phyloP scores from a whole-genome alignment of 1,140 invertebrate genomes.

The Zaprionus davidi region DNA sequence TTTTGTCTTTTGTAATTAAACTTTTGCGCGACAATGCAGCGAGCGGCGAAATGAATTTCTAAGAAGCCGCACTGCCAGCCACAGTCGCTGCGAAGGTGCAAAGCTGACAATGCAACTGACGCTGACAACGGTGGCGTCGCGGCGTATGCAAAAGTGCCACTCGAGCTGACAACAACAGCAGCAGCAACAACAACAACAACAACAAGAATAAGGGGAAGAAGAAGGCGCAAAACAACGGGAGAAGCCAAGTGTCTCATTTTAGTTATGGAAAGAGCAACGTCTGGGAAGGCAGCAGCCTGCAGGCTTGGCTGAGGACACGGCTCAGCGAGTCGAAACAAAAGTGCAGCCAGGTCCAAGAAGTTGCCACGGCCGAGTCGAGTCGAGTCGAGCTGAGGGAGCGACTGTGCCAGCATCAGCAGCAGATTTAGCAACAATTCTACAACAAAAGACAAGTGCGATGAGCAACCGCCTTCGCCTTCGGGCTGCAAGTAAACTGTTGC shows the following conservation, averaged over 20 bases:
- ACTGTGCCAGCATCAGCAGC: slow-evolving; percentile 4
- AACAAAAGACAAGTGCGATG: slow-evolving; percentile 62
- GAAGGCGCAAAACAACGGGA: not conserved
- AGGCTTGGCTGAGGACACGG: slow-evolving; percentile 52
- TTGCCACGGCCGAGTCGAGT: slow-evolving; percentile 36
- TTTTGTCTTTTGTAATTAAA: slow-evolving; percentile 76
- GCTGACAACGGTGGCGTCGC: slow-evolving; percentile 32
- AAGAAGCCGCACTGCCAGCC: slow-evolving; percentile 39
- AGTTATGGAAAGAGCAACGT: slow-evolving; percentile 62
- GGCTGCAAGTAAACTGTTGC: slow-evolving; percentile 67
- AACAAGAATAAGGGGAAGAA: not conserved
- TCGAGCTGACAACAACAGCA: slow-evolving; percentile 36
- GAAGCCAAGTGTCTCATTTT: slow-evolving; percentile 68
- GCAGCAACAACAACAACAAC: slow-evolving; percentile 1
- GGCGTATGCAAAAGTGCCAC: slow-evolving; percentile 46
- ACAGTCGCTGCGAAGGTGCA: slow-evolving; percentile 44
- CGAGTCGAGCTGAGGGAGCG: not conserved
- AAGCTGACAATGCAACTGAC: slow-evolving; percentile 52
- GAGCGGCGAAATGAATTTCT: slow-evolving; percentile 55
- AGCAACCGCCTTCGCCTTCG: slow-evolving; percentile 21
- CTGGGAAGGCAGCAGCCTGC: slow-evolving; percentile 32
- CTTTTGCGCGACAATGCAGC: slow-evolving; percentile 56
- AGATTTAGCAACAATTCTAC: slow-evolving; percentile 41
- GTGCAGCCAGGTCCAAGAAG: slow-evolving; percentile 62
- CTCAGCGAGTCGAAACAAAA: slow-evolving; percentile 78